Evolutionary conservation across 2,888 invertebrate species (phyloP).

Genomic region (Cryptus viduatorius): DNA sequence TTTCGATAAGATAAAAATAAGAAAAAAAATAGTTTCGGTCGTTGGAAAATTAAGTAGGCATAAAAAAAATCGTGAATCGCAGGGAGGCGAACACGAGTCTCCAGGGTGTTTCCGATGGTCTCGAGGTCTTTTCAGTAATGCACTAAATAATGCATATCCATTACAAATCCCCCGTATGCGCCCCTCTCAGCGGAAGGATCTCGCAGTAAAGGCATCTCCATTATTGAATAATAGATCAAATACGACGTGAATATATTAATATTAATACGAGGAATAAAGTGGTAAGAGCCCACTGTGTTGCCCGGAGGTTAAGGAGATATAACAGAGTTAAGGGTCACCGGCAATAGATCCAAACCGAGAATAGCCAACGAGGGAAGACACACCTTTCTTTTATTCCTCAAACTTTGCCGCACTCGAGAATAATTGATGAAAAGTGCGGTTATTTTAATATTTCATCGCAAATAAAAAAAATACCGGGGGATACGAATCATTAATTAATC

Average conservation of each 20-base stretch:
- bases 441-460: slow-evolving; percentile 51
- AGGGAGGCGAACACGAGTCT: slow-evolving; percentile 24
- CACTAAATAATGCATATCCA: slow-evolving; percentile 56
- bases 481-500: neutral
- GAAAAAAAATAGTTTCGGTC: slow-evolving; percentile 16
- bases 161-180: slow-evolving; percentile 35
- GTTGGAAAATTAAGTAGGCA: slow-evolving; percentile 37
- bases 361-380: neutral
- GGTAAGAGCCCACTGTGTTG: slow-evolving; percentile 11
- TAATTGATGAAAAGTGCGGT: slow-evolving; percentile 53
- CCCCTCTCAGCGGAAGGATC: slow-evolving; percentile 3
- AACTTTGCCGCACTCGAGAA: slow-evolving; percentile 29
- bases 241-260: slow-evolving; percentile 44
- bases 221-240: slow-evolving; percentile 62
- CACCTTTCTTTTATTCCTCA: slow-evolving; percentile 5
- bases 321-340: neutral
- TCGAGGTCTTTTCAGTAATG: slow-evolving; percentile 38
- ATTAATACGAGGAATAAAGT: slow-evolving; percentile 38
- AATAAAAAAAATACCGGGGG: neutral
- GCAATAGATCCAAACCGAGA: neutral
- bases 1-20: neutral
- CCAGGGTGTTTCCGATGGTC: slow-evolving; percentile 3
- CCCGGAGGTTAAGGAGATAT: slow-evolving; percentile 16
- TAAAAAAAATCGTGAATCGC: neutral
- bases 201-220: slow-evolving; percentile 44